Evolutionary conservation across 2,113 vertebrate species (phyloP), one percentile per base, ranked within the genome.

Genomic region (Eudyptes chrysolophus): DNA sequence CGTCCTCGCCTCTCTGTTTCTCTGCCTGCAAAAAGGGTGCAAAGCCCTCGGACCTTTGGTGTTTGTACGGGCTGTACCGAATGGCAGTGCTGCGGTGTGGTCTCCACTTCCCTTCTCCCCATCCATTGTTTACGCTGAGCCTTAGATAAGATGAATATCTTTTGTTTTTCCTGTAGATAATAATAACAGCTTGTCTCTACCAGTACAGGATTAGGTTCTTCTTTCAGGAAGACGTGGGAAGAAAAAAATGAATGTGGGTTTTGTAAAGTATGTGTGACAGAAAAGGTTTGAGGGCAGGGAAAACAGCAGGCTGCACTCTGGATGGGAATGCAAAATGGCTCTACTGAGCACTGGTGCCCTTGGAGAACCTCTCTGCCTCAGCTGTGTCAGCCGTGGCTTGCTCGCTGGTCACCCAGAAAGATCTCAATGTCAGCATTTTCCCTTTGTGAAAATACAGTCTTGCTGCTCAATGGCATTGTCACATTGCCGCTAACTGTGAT

Each of bases 121-220:
- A 22, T 42, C 92, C 52, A 49, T 91, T 96, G 92, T 95, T 97
- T 96, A 95, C 0, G 0, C 69, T 82, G 52, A 64, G 24, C 54
- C 18, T 34, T 57, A 94, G 87, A 89, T 94, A 89, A 96, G 95
- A 96, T 96, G 69, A 76, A 7, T 96, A 94, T 94, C 93, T 94
- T 58, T 48, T 79, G 87, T 52, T 95, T 94, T 96, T 96, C 93
- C 92, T 96, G 92, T 85, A 55, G 90, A 78, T 95, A 95, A 89
- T 96, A 76, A 88, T 79, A 90, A 92, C 69, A 84, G 65, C 48
- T 64, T 88, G 58, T 74, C 71, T 88, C 64, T 40, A 29, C 62
- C 32, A 27, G 3, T 55, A 25, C n/a, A 44, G 32, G 64, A 77
- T 71, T 58, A 86, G 32, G 48, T 89, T 84, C 55, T 81, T 90